Evolutionary conservation across 1,140 invertebrate species (phyloP).

Genomic region (Goniozus legneri): DNA sequence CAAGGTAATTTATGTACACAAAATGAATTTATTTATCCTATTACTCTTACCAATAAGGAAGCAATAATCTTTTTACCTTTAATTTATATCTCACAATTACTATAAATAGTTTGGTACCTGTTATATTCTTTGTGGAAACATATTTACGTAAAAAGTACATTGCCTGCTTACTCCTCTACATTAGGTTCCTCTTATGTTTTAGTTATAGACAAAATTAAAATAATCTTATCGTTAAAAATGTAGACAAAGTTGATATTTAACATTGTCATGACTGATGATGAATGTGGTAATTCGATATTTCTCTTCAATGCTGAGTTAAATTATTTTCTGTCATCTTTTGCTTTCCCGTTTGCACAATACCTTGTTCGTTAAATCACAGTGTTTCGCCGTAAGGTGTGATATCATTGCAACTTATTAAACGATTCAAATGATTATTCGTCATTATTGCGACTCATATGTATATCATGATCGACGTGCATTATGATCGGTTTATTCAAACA

Average conservation of each 20-base stretch:
- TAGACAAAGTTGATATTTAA: conserved; percentile 16
- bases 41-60: conserved; percentile 44
- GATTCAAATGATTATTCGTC: not conserved
- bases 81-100: conserved; percentile 25
- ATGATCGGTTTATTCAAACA: not conserved
- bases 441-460: not conserved
- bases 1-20: conserved; percentile 37
- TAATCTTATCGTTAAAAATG: conserved; percentile 38
- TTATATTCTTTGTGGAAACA: conserved; percentile 20
- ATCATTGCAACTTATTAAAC: not conserved
- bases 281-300: conserved; percentile 11
- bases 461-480: not conserved
- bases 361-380: not conserved
- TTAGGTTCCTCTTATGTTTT: conserved; percentile 25
- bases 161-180: conserved; percentile 37
- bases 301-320: conserved; percentile 12
- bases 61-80: conserved; percentile 43
- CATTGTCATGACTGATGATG: conserved; percentile 14
- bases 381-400: not conserved
- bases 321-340: conserved; percentile 20
- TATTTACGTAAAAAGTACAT: conserved; percentile 42
- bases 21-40: conserved; percentile 46
- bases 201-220: conserved; percentile 46
- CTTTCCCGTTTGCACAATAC: conserved; percentile 23
- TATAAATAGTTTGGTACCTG: conserved; percentile 29